Conservation (phyloP, 53 echinoderm and acorn worm genomes). For the Holothuria scabra region DNA sequence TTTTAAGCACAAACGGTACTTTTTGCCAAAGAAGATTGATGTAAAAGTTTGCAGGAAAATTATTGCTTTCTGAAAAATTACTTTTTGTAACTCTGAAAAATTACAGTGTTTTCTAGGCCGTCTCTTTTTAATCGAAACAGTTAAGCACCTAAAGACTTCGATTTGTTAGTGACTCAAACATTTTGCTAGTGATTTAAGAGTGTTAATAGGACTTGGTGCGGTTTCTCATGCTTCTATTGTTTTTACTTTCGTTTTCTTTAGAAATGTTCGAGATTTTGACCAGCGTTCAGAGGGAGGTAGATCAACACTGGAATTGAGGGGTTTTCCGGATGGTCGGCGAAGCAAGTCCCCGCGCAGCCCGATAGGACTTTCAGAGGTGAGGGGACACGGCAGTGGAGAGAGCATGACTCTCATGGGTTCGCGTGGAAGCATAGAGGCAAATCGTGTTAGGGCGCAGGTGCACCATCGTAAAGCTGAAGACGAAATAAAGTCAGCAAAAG, state of each 20-base stretch:
- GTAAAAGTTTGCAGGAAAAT: too few relatives aligned
- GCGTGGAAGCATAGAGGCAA: slow-evolving; percentile 4
- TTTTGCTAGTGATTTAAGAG: too few relatives aligned
- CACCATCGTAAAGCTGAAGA: slow-evolving; percentile 25
- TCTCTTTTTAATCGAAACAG: too few relatives aligned
- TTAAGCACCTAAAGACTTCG: too few relatives aligned
- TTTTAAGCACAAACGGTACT: too few relatives aligned
- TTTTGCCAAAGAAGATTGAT: too few relatives aligned
- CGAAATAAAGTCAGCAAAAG: not conserved
- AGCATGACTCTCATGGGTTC: slow-evolving; percentile 15
- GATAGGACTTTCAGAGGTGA: slow-evolving; percentile 7
- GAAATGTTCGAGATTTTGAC: slow-evolving; percentile 1
- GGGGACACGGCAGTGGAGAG: slow-evolving; percentile 40
- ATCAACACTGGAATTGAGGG: slow-evolving; percentile 22
- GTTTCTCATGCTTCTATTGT: too few relatives aligned
- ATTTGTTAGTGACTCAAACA: too few relatives aligned
- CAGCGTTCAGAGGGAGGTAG: slow-evolving; percentile 3
- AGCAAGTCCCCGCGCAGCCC: slow-evolving; percentile 33
- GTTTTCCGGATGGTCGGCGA: slow-evolving; percentile 35
- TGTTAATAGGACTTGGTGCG: too few relatives aligned
- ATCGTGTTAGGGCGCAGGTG: slow-evolving; percentile 34
- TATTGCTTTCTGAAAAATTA: too few relatives aligned
- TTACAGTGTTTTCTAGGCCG: too few relatives aligned
- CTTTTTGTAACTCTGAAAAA: too few relatives aligned
- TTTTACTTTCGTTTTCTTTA: not conserved